These are phyloP conservation scores for Gasteruption jaculator DNA, from an alignment of 2,888 invertebrate species.

Conservation along the genomic window DNA sequence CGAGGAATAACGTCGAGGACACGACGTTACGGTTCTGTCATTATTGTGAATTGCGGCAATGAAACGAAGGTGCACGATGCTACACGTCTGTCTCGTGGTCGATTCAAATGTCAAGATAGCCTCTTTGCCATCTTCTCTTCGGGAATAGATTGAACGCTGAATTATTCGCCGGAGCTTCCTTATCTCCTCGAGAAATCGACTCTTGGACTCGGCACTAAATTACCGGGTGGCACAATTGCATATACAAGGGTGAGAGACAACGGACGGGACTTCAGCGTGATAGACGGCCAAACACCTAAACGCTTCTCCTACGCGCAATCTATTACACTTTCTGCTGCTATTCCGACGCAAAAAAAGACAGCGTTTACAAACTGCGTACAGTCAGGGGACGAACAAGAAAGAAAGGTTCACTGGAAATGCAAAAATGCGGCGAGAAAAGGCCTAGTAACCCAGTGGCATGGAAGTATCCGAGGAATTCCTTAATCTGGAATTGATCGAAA, in stretches of 20 bases:
- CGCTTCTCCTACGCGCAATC: too few species aligned
- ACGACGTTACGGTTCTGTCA: constrained; percentile 36
- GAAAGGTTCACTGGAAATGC: too few species aligned
- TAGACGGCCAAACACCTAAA: constrained; percentile 33
- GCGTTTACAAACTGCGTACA: too few species aligned
- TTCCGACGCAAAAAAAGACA: too few species aligned
- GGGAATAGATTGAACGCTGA: constrained; percentile 39
- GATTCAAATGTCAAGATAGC: constrained; percentile 43
- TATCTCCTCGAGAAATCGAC: constrained; percentile 40
- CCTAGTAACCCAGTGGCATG: too few species aligned
- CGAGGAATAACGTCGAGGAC: constrained; percentile 10
- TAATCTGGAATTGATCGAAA: too few species aligned
- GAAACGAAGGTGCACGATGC: constrained; percentile 19
- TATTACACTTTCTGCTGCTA: too few species aligned
- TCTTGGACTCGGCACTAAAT: constrained; percentile 38
- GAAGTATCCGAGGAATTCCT: too few species aligned
- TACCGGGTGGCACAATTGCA: constrained; percentile 32
- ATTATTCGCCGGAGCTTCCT: constrained; percentile 37
- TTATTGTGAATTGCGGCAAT: constrained; percentile 29
- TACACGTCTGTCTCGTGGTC: constrained; percentile 26
- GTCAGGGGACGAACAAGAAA: too few species aligned
- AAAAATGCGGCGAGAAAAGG: too few species aligned
- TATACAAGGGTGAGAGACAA: constrained; percentile 25
- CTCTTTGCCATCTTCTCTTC: constrained; percentile 1
- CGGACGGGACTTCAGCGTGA: too few species aligned